A percentile compares a stretch with the other conserved stretches of the same genome.
Conservation (phyloP, 1,140 invertebrate genomes). For the Leptinotarsa texana region DNA sequence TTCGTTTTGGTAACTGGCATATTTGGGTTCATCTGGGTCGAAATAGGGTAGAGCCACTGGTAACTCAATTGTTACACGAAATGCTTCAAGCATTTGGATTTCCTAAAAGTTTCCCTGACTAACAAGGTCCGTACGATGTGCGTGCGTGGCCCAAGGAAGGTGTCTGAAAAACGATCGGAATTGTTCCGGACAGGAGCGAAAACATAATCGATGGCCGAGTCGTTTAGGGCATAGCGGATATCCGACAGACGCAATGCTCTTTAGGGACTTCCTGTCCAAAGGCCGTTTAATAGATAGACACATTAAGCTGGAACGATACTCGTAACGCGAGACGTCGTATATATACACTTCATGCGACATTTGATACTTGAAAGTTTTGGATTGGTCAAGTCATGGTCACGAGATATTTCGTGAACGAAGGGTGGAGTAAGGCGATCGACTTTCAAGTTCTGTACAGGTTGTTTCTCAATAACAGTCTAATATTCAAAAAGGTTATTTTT, state of each 20-base stretch:
- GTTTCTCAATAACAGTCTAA: no score
- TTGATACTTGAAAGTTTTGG: neutral
- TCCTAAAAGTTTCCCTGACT: neutral
- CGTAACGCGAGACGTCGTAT: slow-evolving; percentile 19
- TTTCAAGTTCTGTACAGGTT: no score
- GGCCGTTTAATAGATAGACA: slow-evolving; percentile 34
- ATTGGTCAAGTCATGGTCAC: neutral
- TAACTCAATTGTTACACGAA: no score
- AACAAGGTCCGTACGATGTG: neutral
- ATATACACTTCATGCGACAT: slow-evolving; percentile 14
- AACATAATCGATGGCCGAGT: slow-evolving; percentile 37
- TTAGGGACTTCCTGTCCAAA: slow-evolving; percentile 38
- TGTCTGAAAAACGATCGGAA: slow-evolving; percentile 27
- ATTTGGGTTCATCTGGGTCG: no score
- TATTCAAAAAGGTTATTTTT: no score
- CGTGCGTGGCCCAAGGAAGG: slow-evolving; percentile 12
- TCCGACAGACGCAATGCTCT: slow-evolving; percentile 39
- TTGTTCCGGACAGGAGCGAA: slow-evolving; percentile 23
- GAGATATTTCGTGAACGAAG: no score
- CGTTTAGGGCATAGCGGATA: slow-evolving; percentile 32
- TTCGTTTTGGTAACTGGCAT: no score
- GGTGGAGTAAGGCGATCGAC: no score
- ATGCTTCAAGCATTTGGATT: no score
- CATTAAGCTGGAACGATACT: slow-evolving; percentile 25
- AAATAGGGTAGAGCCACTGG: no score